Evolutionary conservation across 2,113 vertebrate species (phyloP), one percentile per base, ranked within the genome.

Genomic region (Epinephelus moara): DNA sequence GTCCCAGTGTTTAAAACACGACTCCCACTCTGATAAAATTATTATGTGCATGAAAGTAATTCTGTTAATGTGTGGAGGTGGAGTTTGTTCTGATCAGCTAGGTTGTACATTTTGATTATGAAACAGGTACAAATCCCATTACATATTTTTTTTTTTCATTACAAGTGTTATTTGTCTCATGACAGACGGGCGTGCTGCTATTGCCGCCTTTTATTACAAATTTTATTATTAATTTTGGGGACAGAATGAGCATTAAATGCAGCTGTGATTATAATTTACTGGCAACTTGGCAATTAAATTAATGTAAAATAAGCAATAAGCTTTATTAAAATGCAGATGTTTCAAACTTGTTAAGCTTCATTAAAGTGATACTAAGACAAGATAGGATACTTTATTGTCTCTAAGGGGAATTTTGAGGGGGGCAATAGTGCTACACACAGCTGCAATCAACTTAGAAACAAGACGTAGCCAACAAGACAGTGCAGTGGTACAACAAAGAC

Each of bases 81-180:
- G 78, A 62, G 62, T 75, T 78, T 75, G 56, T 61, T 81, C 12
- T 73, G 63, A 69, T 75, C 23, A 49, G 47, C 21, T 64, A 4
- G 21, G 69, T 69, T 68, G 45, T 59, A 66, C 55, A 73, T 53
- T 66, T 78, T 76, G 13, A 85, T 79, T 62, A 49, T 61, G 53
- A 73, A 78, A 80, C 50, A 55, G 27, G 11, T 64, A 23, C 1
- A 11, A 42, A 70, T 71, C 45, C n/a, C 25, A 69, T 64, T 55
- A 18, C 47, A 53, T 60, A 37, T 70, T 82, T 15, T 10, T 70
- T 76, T 10, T 70, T 59, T 76, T 84, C 9, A 30, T 30, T 30
- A 30, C 30, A 55, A 71, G 64, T 70, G 56, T 75, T 61, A 33
- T 75, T 71, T 57, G 50, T 64, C 66, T 68, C 55, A 68, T 82